Evolutionary conservation across 1,140 invertebrate genomes (phyloP).

Genomic region (Latrodectus geometricus): DNA sequence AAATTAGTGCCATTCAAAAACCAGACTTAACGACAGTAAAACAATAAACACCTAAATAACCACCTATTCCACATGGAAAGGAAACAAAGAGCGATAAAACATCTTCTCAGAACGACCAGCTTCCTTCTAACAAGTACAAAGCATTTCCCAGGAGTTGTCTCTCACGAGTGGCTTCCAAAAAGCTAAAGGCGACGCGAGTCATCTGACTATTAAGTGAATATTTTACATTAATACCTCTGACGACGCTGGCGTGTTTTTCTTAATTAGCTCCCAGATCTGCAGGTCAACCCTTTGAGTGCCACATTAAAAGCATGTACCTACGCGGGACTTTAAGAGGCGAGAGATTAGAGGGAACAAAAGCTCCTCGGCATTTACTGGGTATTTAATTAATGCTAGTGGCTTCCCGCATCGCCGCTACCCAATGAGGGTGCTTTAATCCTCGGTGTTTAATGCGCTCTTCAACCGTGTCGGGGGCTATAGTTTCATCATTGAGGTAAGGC

Average conservation of each 20-base stretch:
- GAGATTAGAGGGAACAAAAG: conserved; percentile 47
- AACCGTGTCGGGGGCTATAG: neutral
- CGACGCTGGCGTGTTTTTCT: conserved; percentile 48
- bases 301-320: conserved; percentile 44
- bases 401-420: conserved; percentile 22
- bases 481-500: neutral
- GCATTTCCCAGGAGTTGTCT: too few species aligned
- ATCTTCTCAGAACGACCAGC: too few species aligned
- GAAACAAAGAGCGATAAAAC: too few species aligned
- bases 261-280: conserved; percentile 43
- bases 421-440: conserved; percentile 31
- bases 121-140: too few species aligned
- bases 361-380: conserved; percentile 9
- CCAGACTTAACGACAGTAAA: too few species aligned
- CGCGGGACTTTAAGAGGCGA: conserved; percentile 17
- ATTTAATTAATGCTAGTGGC: conserved; percentile 59
- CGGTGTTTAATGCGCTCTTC: conserved; percentile 29
- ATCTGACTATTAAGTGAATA: conserved; percentile 59
- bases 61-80: too few species aligned
- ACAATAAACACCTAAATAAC: too few species aligned
- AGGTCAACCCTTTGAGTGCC: conserved; percentile 53
- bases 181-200: neutral
- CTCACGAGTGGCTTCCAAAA: neutral
- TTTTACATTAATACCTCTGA: conserved; percentile 53
- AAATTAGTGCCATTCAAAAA: too few species aligned